Percentiles rank a stretch among this genome's conserved stretches.
Evolutionary conservation across 2,888 invertebrate species (phyloP).

Genomic region (Hydrotaea cyrtoneurina): DNA sequence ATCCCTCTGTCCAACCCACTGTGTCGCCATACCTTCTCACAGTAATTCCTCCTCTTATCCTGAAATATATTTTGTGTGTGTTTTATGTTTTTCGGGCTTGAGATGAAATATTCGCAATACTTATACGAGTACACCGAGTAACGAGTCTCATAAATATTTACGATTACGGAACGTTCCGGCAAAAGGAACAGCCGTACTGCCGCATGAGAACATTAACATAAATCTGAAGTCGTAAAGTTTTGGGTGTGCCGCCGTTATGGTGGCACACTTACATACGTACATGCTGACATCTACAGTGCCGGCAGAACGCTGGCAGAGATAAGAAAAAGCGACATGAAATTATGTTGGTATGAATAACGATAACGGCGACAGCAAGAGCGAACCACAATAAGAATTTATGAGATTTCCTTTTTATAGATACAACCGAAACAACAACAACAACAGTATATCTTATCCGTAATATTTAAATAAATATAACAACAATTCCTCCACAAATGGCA

Average conservation of each 20-base stretch:
- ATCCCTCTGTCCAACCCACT: too few relatives aligned
- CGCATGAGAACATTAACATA: constrained; percentile 41
- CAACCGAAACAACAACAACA: not conserved
- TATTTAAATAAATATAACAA: not conserved
- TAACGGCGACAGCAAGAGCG: not conserved
- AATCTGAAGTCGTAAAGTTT: constrained; percentile 55
- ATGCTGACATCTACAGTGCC: too few relatives aligned
- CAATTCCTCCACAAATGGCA: not conserved
- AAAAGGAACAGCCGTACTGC: constrained; percentile 16
- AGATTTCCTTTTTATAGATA: not conserved
- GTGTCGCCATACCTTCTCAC: too few relatives aligned
- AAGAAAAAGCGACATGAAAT: not conserved
- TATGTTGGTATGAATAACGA: too few relatives aligned
- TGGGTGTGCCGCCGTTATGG: constrained; percentile 53
- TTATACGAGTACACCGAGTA: not conserved
- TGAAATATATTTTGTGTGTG: not conserved
- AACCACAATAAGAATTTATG: not conserved
- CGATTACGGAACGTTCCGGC: constrained; percentile 21
- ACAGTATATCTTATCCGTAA: not conserved
- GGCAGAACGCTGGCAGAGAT: not conserved
- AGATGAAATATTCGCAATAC: not conserved
- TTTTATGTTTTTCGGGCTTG: not conserved
- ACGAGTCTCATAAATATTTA: constrained; percentile 60
- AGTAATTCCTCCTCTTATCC: too few relatives aligned
- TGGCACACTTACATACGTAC: not conserved